phyloP scores from a whole-genome alignment of 1,140 invertebrate genomes.

The Cotesia glomerata region DNA sequence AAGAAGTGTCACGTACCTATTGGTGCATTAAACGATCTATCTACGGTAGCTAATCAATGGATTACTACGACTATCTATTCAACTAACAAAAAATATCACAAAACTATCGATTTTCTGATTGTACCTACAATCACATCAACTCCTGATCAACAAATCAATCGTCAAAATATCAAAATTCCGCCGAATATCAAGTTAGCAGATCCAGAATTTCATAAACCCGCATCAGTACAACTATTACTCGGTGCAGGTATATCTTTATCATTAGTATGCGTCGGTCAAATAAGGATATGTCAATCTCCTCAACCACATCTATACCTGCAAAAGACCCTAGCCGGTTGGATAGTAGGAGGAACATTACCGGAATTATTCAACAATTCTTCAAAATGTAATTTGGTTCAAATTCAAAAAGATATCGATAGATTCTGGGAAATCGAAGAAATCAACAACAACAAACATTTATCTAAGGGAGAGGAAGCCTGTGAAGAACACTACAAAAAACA shows the following conservation, averaged over 20 bases:
- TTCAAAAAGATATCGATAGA: not conserved
- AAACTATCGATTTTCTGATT: conserved; percentile 29
- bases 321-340: conserved; percentile 35
- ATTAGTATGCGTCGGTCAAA: conserved; percentile 33
- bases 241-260: conserved; percentile 33
- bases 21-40: not conserved
- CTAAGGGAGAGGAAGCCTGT: conserved; percentile 34
- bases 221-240: conserved; percentile 31
- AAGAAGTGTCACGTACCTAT: not conserved
- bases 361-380: not conserved
- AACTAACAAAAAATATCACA: conserved; percentile 12
- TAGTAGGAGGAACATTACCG: conserved; percentile 9
- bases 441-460: not conserved
- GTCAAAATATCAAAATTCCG: conserved; percentile 32
- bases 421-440: conserved; percentile 37
- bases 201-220: conserved; percentile 34
- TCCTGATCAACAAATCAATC: conserved; percentile 29
- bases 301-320: conserved; percentile 31
- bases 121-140: conserved; percentile 32
- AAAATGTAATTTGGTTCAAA: conserved; percentile 20
- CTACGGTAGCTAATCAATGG: not conserved
- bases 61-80: conserved; percentile 11
- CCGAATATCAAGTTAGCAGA: conserved; percentile 32
- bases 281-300: conserved; percentile 19
- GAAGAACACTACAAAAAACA: conserved; percentile 38